These are phyloP conservation scores for Marronus borbonicus DNA, from an alignment of 2,888 invertebrate species.

Conservation along the genomic window DNA sequence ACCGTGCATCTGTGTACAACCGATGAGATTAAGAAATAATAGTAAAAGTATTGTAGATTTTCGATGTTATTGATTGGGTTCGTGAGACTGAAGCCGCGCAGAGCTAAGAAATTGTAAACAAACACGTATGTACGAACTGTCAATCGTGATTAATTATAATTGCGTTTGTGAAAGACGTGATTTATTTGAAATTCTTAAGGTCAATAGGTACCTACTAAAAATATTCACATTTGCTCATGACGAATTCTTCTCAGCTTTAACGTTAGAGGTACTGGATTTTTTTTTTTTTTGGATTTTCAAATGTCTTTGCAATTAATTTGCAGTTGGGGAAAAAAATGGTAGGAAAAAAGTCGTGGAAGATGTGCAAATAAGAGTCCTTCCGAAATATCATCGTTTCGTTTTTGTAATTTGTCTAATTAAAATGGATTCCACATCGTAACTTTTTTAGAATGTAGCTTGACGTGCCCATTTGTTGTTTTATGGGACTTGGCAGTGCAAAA, in stretches of 20 bases:
- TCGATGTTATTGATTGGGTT: not conserved
- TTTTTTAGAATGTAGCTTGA: too few species aligned
- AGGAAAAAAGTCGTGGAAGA: too few species aligned
- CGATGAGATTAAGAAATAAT: not conserved
- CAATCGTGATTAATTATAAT: constrained; percentile 30
- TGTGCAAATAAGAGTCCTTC: too few species aligned
- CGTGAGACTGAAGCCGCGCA: not conserved
- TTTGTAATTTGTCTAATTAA: not conserved
- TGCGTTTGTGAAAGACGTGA: constrained; percentile 26
- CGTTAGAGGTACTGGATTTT: not conserved
- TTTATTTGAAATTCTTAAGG: constrained; percentile 39
- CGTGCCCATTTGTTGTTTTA: too few species aligned
- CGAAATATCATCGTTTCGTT: not conserved
- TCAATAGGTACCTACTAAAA: constrained; percentile 16
- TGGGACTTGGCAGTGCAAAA: too few species aligned
- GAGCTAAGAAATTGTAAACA: not conserved
- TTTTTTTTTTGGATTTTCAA: not conserved
- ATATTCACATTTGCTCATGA: constrained; percentile 34
- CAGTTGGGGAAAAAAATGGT: not conserved
- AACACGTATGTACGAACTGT: constrained; percentile 12
- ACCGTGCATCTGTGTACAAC: not conserved
- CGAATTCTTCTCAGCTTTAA: not conserved
- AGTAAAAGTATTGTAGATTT: not conserved
- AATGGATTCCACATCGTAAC: not conserved
- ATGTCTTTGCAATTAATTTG: not conserved